Conservation (phyloP, 1,140 invertebrate genomes). For the Macrosteles quadrilineatus region DNA sequence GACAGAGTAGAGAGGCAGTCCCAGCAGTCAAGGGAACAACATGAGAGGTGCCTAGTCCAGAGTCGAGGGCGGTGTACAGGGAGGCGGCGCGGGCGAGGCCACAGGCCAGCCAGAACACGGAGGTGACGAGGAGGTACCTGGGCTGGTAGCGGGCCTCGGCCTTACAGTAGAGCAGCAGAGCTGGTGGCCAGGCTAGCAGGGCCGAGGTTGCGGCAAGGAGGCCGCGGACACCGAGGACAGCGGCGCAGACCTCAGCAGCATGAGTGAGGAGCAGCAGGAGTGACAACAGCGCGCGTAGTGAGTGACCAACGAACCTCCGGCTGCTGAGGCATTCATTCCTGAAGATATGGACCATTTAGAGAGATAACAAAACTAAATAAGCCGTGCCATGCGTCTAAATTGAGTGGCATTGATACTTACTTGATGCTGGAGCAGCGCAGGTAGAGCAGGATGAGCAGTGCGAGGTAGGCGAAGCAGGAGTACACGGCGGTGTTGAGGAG, state of each 20-base stretch:
- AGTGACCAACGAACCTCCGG: conserved; percentile 23
- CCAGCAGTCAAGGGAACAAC: conserved; percentile 26
- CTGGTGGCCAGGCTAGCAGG: conserved; percentile 26
- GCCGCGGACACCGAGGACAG: conserved; percentile 13
- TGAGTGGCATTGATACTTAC: no score
- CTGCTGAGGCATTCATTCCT: neutral
- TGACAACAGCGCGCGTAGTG: conserved; percentile 26
- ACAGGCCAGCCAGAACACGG: conserved; percentile 30
- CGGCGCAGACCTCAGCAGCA: conserved; percentile 28
- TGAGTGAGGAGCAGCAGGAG: conserved; percentile 33
- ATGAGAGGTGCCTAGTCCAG: conserved; percentile 16
- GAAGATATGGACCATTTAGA: no score
- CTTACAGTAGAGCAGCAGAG: conserved; percentile 32
- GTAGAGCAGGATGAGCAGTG: conserved; percentile 34
- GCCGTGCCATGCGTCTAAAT: no score
- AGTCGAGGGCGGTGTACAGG: conserved; percentile 35
- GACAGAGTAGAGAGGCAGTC: conserved; percentile 25
- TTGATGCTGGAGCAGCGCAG: conserved; percentile 33
- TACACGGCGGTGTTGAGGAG: conserved; percentile 30
- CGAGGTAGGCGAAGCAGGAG: conserved; percentile 32
- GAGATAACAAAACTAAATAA: no score
- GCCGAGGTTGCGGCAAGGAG: conserved; percentile 1
- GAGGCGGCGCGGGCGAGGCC: conserved; percentile 33
- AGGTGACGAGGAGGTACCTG: conserved; percentile 31
- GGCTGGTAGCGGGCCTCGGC: conserved; percentile 25